Conservation (phyloP, 2,113 vertebrate species). For the Eurystomus gularis region DNA sequence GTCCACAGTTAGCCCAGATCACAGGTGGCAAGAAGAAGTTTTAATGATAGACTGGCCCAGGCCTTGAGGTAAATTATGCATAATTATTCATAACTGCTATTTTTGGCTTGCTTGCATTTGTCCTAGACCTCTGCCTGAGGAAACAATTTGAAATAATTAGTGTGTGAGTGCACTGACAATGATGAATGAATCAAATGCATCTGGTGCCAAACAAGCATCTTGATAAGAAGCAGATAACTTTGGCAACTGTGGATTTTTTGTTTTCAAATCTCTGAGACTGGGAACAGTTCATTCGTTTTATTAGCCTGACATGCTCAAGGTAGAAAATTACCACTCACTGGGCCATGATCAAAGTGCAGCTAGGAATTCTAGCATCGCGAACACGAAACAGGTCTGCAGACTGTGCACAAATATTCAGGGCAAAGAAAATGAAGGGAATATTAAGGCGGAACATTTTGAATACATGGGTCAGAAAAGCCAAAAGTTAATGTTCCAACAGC, state of each 20-base stretch:
- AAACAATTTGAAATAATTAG: slow-evolving; percentile 97
- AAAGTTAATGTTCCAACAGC: neutral
- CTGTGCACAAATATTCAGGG: neutral
- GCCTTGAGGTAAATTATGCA: slow-evolving; percentile 94
- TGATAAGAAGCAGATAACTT: slow-evolving; percentile 84
- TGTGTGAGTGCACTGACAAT: slow-evolving; percentile 81
- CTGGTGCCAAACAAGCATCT: slow-evolving; percentile 71
- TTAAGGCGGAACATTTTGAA: neutral
- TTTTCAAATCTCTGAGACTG: slow-evolving; percentile 42
- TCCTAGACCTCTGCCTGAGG: slow-evolving; percentile 88
- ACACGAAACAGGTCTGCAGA: neutral
- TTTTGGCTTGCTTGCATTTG: slow-evolving; percentile 88
- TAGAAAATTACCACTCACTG: slow-evolving; percentile 13
- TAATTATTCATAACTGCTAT: slow-evolving; percentile 96
- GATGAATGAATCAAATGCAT: slow-evolving; percentile 85
- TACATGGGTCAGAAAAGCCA: neutral
- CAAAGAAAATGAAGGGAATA: neutral
- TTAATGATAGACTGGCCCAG: slow-evolving; percentile 79
- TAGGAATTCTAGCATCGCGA: neutral
- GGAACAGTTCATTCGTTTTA: slow-evolving; percentile 18
- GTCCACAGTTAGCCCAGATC: slow-evolving; percentile 69
- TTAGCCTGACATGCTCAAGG: slow-evolving; percentile 28
- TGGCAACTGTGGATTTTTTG: slow-evolving; percentile 65
- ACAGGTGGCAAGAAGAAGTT: slow-evolving; percentile 78
- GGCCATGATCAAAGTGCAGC: neutral